Base-by-base conservation (phyloP, 92 coral and sea anemone genomes). In the Porites divaricata region DNA sequence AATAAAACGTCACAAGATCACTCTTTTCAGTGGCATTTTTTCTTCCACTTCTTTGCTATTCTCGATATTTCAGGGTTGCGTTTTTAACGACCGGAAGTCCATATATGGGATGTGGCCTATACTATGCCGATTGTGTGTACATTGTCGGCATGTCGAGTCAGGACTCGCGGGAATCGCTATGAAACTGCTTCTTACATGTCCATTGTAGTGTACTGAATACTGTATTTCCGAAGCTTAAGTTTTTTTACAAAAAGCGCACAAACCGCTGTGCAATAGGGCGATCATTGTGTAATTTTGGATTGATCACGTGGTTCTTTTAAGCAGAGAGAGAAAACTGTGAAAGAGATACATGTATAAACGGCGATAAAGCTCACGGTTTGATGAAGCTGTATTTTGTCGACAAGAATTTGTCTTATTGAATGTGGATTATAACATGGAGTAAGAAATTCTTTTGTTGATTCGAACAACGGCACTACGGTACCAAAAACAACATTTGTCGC, bases 11-110 rank as follows among this genome's bases (percentile, higher is more conserved):
- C 45, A 35, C 45, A 35, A 35, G 45, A 35, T 35, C 7, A 35
- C 41, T 35, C 4, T 35, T 35, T 35, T 35, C 5, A 35, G 45
- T 35, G 7, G 4, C 45, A 35, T 3, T 28, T 74, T 54, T 21
- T 22, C 16, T 52, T 28, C 2, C 10, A 8, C 45, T 52, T 53
- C 62, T 14, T 74, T 9, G 8, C 57, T 14, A 22, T 20, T 53
- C 63, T 22, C 23, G 35, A 13, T 54, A 23, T 54, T 19, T 9
- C 10, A 17, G 24, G 8, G 28, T 11, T 50, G 9, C 28, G 56
- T 10, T 74, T 67, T 67, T 79, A 70, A 35, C 3, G 62, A 79
- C 83, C 74, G 83, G 83, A 79, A 79, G 49, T 50, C 83, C 83
- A 24, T 66, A 79, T 79, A 66, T 65, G 83, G 74, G 4, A 79